Evolutionary conservation across 2,888 invertebrate genomes (phyloP).

Genomic region (Microchrysa polita): DNA sequence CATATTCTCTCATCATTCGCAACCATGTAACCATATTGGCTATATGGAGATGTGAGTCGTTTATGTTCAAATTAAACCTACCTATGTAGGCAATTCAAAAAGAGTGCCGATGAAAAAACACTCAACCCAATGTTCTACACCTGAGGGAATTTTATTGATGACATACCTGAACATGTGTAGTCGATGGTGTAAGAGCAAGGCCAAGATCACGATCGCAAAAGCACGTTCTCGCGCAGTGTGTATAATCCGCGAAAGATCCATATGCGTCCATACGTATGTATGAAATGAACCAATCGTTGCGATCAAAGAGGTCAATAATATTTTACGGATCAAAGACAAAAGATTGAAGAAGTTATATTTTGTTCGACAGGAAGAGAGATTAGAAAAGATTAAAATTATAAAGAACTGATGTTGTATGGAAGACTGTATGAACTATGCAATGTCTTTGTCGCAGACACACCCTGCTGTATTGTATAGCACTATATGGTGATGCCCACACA

Average conservation of each 20-base stretch:
- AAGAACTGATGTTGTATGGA: too few relatives aligned
- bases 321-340: constrained; percentile 39
- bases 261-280: not conserved
- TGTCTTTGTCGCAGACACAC: constrained; percentile 46
- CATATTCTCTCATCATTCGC: too few relatives aligned
- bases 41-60: too few relatives aligned
- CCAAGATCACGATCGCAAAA: constrained; percentile 20
- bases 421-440: not conserved
- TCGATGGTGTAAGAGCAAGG: constrained; percentile 12
- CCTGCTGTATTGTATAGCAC: constrained; percentile 41
- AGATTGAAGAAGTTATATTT: constrained; percentile 14
- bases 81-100: too few relatives aligned
- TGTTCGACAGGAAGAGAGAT: constrained; percentile 45
- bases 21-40: too few relatives aligned
- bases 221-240: constrained; percentile 14
- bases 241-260: not conserved
- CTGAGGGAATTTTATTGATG: constrained; percentile 21
- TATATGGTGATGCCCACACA: constrained; percentile 45
- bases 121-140: not conserved
- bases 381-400: constrained; percentile 43
- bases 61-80: too few relatives aligned
- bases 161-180: constrained; percentile 20
- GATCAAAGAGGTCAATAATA: constrained; percentile 34
- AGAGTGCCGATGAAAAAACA: not conserved
- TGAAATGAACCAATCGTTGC: not conserved